phyloP scores from a whole-genome alignment of 2,113 vertebrate genomes.

The Aramus guarauna region DNA sequence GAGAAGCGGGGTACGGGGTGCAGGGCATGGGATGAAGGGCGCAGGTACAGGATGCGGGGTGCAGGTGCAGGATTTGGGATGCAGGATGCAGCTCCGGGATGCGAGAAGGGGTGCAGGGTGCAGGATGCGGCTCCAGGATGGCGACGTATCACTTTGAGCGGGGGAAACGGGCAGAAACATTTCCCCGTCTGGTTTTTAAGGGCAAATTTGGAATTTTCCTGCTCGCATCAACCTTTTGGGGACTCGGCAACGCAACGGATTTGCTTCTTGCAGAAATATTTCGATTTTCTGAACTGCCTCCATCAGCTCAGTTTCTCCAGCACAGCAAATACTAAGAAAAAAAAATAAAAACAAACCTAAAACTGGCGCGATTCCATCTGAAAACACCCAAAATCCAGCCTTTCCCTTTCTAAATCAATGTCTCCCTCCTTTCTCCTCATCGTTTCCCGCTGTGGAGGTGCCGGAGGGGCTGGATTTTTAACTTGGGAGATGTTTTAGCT shows the following conservation, averaged over 20 bases:
- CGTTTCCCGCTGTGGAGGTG: not conserved
- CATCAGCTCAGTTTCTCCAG: not conserved
- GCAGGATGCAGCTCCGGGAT: too few relatives aligned
- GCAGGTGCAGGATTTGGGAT: too few relatives aligned
- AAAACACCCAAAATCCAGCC: not conserved
- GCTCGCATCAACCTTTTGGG: accelerated
- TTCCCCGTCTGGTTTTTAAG: not conserved
- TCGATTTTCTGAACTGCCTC: not conserved
- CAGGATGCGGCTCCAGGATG: too few relatives aligned
- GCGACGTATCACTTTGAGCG: not conserved
- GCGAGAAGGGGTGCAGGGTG: too few relatives aligned
- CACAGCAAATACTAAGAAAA: not conserved
- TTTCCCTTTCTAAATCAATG: not conserved
- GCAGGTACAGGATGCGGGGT: too few relatives aligned
- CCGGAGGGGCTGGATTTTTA: not conserved
- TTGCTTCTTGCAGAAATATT: not conserved
- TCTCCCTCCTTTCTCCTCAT: not conserved
- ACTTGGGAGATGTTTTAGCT: not conserved
- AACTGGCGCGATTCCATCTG: not conserved
- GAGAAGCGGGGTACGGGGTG: too few relatives aligned
- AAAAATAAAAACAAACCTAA: not conserved
- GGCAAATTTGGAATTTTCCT: not conserved
- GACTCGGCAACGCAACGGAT: not conserved
- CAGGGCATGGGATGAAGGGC: too few relatives aligned
- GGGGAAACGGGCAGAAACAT: not conserved